Base-by-base conservation (phyloP, 2,888 invertebrate genomes). In the Maniola hyperantus region DNA sequence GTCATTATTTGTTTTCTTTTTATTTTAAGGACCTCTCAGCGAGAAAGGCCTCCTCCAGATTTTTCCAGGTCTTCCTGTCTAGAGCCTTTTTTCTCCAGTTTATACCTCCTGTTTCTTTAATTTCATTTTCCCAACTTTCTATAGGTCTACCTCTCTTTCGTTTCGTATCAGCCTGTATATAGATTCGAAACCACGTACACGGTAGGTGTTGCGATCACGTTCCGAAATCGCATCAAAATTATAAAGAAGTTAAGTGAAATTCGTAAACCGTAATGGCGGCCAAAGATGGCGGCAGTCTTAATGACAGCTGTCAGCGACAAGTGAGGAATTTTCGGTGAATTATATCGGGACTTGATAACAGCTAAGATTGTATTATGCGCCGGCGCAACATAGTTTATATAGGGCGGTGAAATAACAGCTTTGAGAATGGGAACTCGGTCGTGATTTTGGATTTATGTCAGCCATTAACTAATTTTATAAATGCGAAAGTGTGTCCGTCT, bases 221-320 rank as follows among this genome's bases (percentile, higher is more conserved):
- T 80, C 85, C 66, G 75, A 78, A 84, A 85, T 89, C 85, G 82
- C 85, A 83, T 87, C 86, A 82, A 91, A 91, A 91, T 91, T 91
- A 91, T 88, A 86, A 88, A 83, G 85, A 81, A 83, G 81, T 81
- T 88, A 87, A 88, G 87, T 88, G 86, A 88, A 87, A 87, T 83
- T 82, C 78, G 79, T 77, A 64, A 67, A 72, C 67, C 70, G 71
- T 73, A 73, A 75, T 74, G 72, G 72, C 70, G 66, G 68, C 61
- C 59, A 36, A 63, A 63, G 54, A 63, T 63, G 63, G 63, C 70
- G 68, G 68, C 67, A 33, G n/a, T 48, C 67, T 71, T 77, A 77
- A 77, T 77, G 74, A 77, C 75, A 76, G 77, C 74, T 73, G 74
- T 77, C 75, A 75, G 72, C 54, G 69, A 65, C 71, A 70, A 73